Base-by-base conservation (phyloP, 2,797 vertebrate genomes). In the Lagodon rhomboides region DNA sequence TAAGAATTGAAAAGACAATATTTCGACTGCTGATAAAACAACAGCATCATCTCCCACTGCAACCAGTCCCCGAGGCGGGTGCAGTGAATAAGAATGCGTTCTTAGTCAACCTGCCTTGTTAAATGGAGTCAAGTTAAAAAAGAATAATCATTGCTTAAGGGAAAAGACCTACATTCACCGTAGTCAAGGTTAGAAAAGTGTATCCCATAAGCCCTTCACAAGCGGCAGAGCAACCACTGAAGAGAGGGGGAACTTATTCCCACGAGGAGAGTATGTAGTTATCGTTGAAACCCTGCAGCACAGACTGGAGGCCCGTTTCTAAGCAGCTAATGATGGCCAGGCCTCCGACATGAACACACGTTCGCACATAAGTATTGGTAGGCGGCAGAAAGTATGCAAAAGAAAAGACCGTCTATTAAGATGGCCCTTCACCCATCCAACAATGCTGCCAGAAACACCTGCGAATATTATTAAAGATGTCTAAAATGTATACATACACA, bases 161-260 rank as follows among this genome's bases (percentile, higher is more conserved):
- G 83, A 60, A 84, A 81, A 85, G 80, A 75, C 85, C 85, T 77
- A 69, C 62, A 80, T 80, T 85, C 49, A 27, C 41, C 44, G 70
- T 44, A 65, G 90, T 83, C 89, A 90, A 92, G 85, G 90, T 87
- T 82, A 88, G 55, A 79, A 70, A 74, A 67, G 10, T 34, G 44
- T 50, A 22, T 81, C 71, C 51, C 25, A 44, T n/a, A 65, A 69
- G 58, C 43, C 59, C 17, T 70, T 27, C 27, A 67, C 62, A 73
- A 54, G 50, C 70, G 78, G 34, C 71, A 51, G 65, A 85, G 12
- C 18, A 76, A 72, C 60, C 23, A n/a, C 22, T 46, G 68, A 71
- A 41, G 65, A 78, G 47, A 68, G 66, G 66, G 63, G 23, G 55
- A 81, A 62, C 41, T 25, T 23, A 69, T n/a, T 82, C 84, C 83